A percentile compares a stretch with the other conserved stretches of the same genome.
These are phyloP conservation scores for Clarias pachynema DNA, from an alignment of 2,797 vertebrate species.

Conservation along the genomic window DNA sequence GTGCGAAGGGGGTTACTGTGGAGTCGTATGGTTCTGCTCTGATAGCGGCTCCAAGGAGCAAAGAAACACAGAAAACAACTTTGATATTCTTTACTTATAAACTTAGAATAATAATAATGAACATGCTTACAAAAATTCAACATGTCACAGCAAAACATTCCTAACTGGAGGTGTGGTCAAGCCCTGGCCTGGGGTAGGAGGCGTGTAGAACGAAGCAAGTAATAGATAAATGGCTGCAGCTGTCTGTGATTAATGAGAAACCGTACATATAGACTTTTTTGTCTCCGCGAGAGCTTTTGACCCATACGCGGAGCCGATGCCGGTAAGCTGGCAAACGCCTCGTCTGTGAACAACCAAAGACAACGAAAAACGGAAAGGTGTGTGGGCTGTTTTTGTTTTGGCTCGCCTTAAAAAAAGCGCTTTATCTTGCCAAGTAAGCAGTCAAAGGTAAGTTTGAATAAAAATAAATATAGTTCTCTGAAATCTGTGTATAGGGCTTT, in stretches of 20 bases:
- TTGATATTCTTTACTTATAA: too few relatives aligned
- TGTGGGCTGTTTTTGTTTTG: neutral
- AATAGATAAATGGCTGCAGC: neutral
- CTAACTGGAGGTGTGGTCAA: neutral
- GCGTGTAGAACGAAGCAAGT: neutral
- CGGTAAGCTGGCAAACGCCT: neutral
- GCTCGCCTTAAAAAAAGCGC: neutral
- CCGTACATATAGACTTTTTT: neutral
- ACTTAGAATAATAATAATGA: too few relatives aligned
- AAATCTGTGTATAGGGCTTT: neutral
- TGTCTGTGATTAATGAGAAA: neutral
- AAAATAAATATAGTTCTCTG: neutral
- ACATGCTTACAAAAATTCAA: too few relatives aligned
- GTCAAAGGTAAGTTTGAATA: neutral
- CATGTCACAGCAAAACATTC: too few relatives aligned
- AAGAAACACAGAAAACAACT: neutral
- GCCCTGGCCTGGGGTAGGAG: neutral
- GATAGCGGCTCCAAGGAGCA: neutral
- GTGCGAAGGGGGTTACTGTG: neutral
- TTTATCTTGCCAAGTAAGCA: neutral
- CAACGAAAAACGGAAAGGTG: neutral
- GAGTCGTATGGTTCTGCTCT: slow-evolving; percentile 4
- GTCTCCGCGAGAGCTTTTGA: neutral
- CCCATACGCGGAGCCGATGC: neutral
- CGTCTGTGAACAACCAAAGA: neutral